Evolutionary conservation across 2,113 vertebrate species (phyloP), one percentile per base, ranked within the genome.

Genomic region (Ageneiosus marmoratus): DNA sequence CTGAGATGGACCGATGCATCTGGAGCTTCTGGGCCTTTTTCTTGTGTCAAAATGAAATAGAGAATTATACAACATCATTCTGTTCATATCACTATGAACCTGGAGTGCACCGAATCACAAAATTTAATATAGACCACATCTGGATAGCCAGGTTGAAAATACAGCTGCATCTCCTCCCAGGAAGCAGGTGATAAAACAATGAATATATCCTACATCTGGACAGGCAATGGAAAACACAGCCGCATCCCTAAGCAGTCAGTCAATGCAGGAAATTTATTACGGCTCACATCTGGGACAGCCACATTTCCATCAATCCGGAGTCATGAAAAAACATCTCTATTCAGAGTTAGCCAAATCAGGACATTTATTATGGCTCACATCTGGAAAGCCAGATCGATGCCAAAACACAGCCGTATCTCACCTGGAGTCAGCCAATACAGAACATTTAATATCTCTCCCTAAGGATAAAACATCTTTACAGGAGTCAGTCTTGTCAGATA

Each of bases 11-110:
- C n/a, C n/a, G n/a, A n/a, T n/a, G 50, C 81, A 69, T n/a, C 5
- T 27, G 44, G 50, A 67, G 22, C 62, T 80, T 72, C 58, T 34
- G 44, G 22, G 24, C n/a, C 69, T 73, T 48, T 48, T 67, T 75
- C 53, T 70, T 51, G 50, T 46, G 15, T 70, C 51, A 62, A 75
- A 73, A 70, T 41, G 51, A 80, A 86, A 69, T 11, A 77, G 24
- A 77, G 63, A 72, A 34, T 5, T 11, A 75, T 32, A 20, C 4
- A 7, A 1, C 3, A 22, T 75, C 48, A 12, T 53, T 75, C 16
- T 32, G 11, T 53, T 53, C 18, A 53, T 10, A 16, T 32, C 0
- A 32, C 15, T 15, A 51, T 20, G 18, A 22, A 16, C 9, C 11
- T 51, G 8, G 8, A 11, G 3, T 22, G 16, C 50, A 15, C 22